Conservation (phyloP, 2,797 vertebrate species). For the Amblyraja radiata region DNA sequence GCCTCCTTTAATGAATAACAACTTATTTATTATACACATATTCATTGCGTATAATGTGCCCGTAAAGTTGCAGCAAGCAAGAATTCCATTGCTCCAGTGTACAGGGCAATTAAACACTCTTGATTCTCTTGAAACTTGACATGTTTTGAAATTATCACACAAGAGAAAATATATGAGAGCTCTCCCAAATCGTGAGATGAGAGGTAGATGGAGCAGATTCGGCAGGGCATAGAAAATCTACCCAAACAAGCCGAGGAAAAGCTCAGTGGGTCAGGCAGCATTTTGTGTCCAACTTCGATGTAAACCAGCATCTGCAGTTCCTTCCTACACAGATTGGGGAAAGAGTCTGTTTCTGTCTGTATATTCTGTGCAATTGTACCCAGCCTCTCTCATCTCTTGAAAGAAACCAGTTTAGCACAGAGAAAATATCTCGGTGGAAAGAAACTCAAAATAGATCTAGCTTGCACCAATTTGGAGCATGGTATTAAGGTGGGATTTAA, state of each 20-base stretch:
- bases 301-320: too few species aligned
- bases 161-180: not conserved
- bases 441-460: not conserved
- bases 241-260: not conserved
- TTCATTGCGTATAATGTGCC: too few species aligned
- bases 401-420: not conserved
- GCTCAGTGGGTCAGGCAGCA: too few species aligned
- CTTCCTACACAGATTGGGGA: too few species aligned
- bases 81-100: too few species aligned
- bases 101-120: too few species aligned
- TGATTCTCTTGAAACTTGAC: not conserved
- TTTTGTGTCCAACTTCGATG: too few species aligned
- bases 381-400: not conserved
- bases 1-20: too few species aligned
- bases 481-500: not conserved
- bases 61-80: too few species aligned
- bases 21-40: too few species aligned
- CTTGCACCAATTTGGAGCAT: not conserved
- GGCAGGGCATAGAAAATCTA: not conserved
- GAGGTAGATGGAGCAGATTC: not conserved
- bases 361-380: not conserved
- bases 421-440: not conserved
- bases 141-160: not conserved
- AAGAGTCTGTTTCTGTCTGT: not conserved
- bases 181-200: not conserved